phyloP scores from a whole-genome alignment of 2,888 invertebrate species.

The Heliothis peltigera region DNA sequence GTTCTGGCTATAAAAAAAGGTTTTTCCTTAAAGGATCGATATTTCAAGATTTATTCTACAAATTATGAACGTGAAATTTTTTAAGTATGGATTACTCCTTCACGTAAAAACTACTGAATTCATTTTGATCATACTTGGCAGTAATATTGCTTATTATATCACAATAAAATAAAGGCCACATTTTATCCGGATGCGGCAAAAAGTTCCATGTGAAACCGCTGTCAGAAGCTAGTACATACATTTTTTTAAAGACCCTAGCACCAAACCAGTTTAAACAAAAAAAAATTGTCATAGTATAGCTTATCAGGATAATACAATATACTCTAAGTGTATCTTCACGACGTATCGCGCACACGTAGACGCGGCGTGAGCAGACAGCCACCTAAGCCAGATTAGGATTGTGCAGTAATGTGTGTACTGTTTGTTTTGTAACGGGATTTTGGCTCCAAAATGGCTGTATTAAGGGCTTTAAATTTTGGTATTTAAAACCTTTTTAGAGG shows the following conservation, averaged over 20 bases:
- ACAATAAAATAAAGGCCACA: no score
- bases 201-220: no score
- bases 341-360: slow-evolving; percentile 76
- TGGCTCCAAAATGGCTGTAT: not conserved
- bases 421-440: slow-evolving; percentile 3
- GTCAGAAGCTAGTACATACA: no score
- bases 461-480: not conserved
- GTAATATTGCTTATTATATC: no score
- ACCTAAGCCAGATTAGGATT: slow-evolving; percentile 62
- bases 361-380: slow-evolving; percentile 65
- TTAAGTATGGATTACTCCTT: no score
- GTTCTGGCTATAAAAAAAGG: no score
- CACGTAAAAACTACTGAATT: no score
- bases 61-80: no score
- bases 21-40: no score
- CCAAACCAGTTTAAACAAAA: slow-evolving; percentile 6
- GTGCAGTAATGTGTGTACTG: not conserved
- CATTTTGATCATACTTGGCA: no score
- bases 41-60: no score
- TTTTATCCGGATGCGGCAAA: no score
- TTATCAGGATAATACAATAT: slow-evolving; percentile 51
- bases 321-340: slow-evolving; percentile 70
- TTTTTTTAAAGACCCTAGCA: not conserved
- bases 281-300: not conserved
- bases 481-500: not conserved